phyloP scores from a whole-genome alignment of 1,140 invertebrate species.

The Druon quercuslanigerum region DNA sequence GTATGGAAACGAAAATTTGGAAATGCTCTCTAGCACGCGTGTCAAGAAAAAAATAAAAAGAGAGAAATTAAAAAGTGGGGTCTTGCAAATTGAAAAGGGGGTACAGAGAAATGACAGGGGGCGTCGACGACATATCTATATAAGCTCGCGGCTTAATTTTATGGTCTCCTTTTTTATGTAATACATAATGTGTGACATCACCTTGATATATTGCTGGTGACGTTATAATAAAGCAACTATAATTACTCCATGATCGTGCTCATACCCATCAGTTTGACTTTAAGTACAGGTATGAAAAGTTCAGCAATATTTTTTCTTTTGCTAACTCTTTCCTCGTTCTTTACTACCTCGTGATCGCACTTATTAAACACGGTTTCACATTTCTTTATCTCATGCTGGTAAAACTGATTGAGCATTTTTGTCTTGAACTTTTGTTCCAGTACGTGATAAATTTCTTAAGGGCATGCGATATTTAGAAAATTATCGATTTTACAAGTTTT shows the following conservation, averaged over 20 bases:
- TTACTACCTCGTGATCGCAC: not conserved
- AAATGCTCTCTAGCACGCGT: constrained; percentile 12
- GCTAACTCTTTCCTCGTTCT: not conserved
- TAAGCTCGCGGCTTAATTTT: constrained; percentile 12
- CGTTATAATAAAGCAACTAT: constrained; percentile 69
- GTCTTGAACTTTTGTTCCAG: constrained; percentile 10
- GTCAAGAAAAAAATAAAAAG: not conserved
- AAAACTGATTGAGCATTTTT: not conserved
- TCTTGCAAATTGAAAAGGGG: constrained; percentile 17
- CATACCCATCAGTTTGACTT: constrained; percentile 46
- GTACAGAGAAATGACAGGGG: constrained; percentile 8
- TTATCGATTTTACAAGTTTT: no score
- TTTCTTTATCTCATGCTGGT: not conserved
- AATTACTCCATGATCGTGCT: constrained; percentile 61
- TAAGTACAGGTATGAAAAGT: constrained; percentile 51
- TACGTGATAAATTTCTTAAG: constrained; percentile 29
- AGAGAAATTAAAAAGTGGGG: not conserved
- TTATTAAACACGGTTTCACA: not conserved
- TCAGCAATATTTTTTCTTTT: constrained; percentile 48
- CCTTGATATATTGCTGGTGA: constrained; percentile 68
- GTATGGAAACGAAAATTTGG: not conserved
- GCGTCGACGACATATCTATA: not conserved
- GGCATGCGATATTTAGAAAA: no score
- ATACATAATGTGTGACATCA: constrained; percentile 67
- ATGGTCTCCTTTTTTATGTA: constrained; percentile 38